Percentiles rank a stretch among this genome's conserved stretches.
phyloP scores from a whole-genome alignment of 64 coral and sea anemone species.

The Cladopsammia gracilis region DNA sequence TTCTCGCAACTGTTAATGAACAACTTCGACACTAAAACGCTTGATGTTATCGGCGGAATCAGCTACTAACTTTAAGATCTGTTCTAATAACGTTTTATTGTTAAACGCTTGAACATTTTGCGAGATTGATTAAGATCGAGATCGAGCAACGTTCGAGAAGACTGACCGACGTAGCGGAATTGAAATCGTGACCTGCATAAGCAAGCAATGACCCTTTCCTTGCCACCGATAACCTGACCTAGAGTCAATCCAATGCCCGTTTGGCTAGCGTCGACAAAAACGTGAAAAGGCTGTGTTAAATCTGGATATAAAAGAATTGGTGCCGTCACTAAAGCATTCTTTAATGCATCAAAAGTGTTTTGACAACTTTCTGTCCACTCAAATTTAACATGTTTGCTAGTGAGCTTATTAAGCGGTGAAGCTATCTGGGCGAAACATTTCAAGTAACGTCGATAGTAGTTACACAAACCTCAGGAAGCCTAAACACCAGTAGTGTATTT shows the following conservation, averaged over 20 bases:
- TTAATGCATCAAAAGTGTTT: background rate
- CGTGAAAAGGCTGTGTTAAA: background rate
- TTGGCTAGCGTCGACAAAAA: no score
- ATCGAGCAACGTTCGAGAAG: no score
- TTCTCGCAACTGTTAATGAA: no score
- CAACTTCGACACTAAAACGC: no score
- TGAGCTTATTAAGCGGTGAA: background rate
- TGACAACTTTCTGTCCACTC: background rate
- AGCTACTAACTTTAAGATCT: no score
- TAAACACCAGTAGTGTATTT: background rate
- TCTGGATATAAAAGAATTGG: conserved; percentile 14
- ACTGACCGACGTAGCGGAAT: background rate
- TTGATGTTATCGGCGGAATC: no score
- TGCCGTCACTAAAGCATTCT: background rate
- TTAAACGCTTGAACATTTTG: no score
- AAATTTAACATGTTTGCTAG: background rate
- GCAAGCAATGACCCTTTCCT: conserved; percentile 13
- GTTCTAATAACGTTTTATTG: no score
- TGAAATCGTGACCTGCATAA: background rate
- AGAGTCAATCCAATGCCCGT: no score
- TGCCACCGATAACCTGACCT: background rate
- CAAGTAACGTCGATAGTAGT: no score
- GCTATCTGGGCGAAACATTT: background rate
- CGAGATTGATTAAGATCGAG: no score
- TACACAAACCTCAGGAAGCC: no score